Base-by-base conservation (phyloP, 2,888 invertebrate genomes). In the Tanypteryx hageni region DNA sequence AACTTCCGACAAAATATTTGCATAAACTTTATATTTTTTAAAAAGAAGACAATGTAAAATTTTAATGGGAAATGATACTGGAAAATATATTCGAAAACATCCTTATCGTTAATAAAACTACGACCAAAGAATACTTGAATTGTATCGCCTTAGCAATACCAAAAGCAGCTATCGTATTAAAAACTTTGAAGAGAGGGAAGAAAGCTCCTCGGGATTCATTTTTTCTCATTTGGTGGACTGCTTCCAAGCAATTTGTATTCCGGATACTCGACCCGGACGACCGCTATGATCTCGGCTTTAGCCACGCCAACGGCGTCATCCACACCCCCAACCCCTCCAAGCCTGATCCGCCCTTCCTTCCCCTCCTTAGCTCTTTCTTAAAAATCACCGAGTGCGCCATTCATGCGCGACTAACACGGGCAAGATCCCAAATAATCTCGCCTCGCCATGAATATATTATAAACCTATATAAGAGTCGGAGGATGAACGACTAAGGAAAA, bases 361-460 rank as follows among this genome's bases (percentile, higher is more conserved):
- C 27, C 57, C 14, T 57, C 8, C 22, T 22, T n/a, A 5, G 27
- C 44, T 44, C 44, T 44, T 44, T 5, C 44, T 44, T 44, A 10
- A n/a, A 59, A 11, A 58, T 0, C n/a, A 22, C 27, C n/a, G 3
- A 61, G 61, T 27, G n/a, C 61, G 16, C 86, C 59, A 86, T 59
- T 86, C 85, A 86, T 86, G 31, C 86, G 27, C 31, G 31, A 31
- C 59, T 59, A 59, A 86, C 61, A 27, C 86, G 61, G 86, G n/a
- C 85, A 58, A 58, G 58, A 86, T 61, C 31, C 86, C 86, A 27
- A 16, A 61, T 59, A 86, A 76, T 83, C 83, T 31, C 2, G 83
- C 22, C 7, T 18, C 59, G 86, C 27, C 86, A 86, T 86, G 86
- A 86, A 86, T 86, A 86, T 59, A 61, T 86, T 86, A 82, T 16